Base-by-base conservation (phyloP, 2,797 vertebrate species). In the Morus bassanus region DNA sequence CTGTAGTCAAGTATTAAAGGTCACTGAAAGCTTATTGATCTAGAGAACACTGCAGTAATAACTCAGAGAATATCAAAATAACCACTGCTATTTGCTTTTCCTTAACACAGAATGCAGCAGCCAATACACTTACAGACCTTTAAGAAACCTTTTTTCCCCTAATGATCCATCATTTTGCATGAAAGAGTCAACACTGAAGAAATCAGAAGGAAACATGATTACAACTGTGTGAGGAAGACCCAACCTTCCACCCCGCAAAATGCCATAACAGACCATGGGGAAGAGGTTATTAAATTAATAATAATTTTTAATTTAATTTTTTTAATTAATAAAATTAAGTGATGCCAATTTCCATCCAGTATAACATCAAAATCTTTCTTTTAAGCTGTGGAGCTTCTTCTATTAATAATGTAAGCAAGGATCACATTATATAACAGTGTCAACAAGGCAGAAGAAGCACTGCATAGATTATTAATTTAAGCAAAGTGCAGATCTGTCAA, bases 21-120 rank as follows among this genome's bases (percentile, higher is more conserved):
- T 84, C 84, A 91, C 35, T 41, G 50, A 85, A 85, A 91, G 72
- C 64, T 93, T 91, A 95, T 48, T 88, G 92, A 89, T 92, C 57
- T 80, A 91, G 75, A 88, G 73, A 93, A 68, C 37, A 37, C 8
- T 88, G 35, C 72, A 63, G n/a, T 45, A 84, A 57, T 79, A 95
- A 79, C 56, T 45, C 53, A 39, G 46, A 78, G 54, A 87, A 51
- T 79, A 94, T 69, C 19, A 94, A 77, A 94, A 85, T 48, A 69
- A 54, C 21, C n/a, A 59, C 30, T 25, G 46, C 37, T 87, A 50
- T 78, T 89, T 88, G 39, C 31, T 94, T 73, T 70, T 73, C n/a
- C 46, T 88, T 69, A 77, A 75, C 35, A 73, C 59, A 54, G 46
- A 88, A 65, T 11, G 33, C 15, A 88, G 22, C 21, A 59, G 54